These are phyloP conservation scores for Cavia porcellus DNA, from an alignment of 2,113 vertebrate species.

Conservation along the genomic window DNA sequence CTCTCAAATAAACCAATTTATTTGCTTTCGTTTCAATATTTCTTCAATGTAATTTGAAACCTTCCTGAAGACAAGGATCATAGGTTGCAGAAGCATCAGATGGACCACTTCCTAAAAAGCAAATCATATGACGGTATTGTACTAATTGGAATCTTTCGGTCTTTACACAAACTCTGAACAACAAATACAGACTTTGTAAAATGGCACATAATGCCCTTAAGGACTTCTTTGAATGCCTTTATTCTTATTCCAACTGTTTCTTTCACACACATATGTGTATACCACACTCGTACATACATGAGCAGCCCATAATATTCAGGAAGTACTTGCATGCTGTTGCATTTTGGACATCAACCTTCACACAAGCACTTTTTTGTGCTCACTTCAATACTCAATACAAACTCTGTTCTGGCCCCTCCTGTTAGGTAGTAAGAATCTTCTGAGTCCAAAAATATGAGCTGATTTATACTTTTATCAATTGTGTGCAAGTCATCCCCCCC, in stretches of 20 bases:
- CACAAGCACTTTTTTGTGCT: neutral
- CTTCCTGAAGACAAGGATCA: neutral
- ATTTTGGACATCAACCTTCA: neutral
- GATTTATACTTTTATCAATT: neutral
- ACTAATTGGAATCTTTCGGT: neutral
- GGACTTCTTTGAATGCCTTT: neutral
- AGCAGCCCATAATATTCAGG: neutral
- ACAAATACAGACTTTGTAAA: neutral
- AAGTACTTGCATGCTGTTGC: neutral
- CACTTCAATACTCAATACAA: neutral
- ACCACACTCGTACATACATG: neutral
- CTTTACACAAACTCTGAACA: neutral
- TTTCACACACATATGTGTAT: neutral
- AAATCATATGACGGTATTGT: neutral
- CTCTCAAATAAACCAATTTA: neutral
- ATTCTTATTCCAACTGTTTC: neutral
- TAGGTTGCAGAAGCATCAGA: neutral
- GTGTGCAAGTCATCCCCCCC: neutral
- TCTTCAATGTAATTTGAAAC: conserved; percentile 6
- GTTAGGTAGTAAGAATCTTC: neutral
- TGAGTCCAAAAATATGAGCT: neutral
- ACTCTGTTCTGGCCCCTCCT: neutral
- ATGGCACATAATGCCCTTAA: neutral
- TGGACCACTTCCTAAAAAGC: neutral
- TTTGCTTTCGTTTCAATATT: neutral